Percentiles rank a stretch among this genome's conserved stretches.
Evolutionary conservation across 2,888 invertebrate species (phyloP).

Genomic region (Cosmopolites sordidus): DNA sequence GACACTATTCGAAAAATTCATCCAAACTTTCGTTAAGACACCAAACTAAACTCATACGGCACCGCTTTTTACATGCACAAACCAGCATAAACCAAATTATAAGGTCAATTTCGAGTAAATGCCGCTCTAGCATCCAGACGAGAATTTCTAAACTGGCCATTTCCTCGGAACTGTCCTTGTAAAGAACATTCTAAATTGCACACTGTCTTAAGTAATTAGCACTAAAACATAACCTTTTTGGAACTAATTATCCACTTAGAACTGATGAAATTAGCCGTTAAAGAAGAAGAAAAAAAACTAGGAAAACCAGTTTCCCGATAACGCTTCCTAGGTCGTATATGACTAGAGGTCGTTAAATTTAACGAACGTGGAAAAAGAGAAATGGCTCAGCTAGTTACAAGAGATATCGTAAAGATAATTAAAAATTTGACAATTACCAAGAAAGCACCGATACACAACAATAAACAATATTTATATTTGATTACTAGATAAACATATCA

Average conservation of each 20-base stretch:
- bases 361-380: not conserved
- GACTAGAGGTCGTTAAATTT: not conserved
- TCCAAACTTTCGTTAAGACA: too few species aligned
- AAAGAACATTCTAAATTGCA: not conserved
- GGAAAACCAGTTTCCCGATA: not conserved
- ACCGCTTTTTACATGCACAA: too few species aligned
- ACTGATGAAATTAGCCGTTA: slow-evolving; percentile 5
- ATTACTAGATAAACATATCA: too few species aligned
- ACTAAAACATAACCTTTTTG: slow-evolving; percentile 6
- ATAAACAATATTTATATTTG: too few species aligned
- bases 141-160: slow-evolving; percentile 2
- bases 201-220: slow-evolving; percentile 7
- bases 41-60: too few species aligned
- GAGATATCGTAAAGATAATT: too few species aligned
- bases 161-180: slow-evolving; percentile 1
- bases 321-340: not conserved
- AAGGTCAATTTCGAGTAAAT: not conserved
- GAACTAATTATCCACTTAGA: slow-evolving; percentile 9
- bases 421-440: too few species aligned
- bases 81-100: slow-evolving; percentile 1
- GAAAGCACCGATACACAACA: too few species aligned
- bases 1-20: too few species aligned
- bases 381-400: too few species aligned
- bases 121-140: slow-evolving; percentile 1
- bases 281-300: not conserved